Base-by-base conservation (phyloP, 2,888 invertebrate species). In the Oxytorus armatus region DNA sequence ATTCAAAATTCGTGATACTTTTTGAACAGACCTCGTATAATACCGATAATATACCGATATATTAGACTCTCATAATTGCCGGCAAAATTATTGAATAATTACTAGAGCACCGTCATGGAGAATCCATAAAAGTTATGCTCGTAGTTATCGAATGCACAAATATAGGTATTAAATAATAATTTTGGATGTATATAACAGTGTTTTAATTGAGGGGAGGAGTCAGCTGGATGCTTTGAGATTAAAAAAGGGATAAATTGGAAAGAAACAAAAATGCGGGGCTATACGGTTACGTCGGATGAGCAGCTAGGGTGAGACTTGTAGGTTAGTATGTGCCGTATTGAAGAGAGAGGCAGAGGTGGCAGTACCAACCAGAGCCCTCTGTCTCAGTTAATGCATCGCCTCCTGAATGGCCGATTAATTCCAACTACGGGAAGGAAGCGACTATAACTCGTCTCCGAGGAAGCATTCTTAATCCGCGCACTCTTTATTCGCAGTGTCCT, bases 381-480 rank as follows among this genome's bases (percentile, higher is more conserved):
- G 87, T 88, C 88, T 88, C 88, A 87, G 90, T 90, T 90, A 90
- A 90, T 90, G 89, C 89, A 90, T 90, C 88, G 90, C 88, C 89
- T 86, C 86, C 86, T 88, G 88, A 90, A 90, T 90, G 88, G 89
- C 90, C 90, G 90, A 90, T 90, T 90, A 90, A 90, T 90, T 90
- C 90, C 88, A 90, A 89, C 89, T 89, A 90, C 89, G 89, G 90
- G 86, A 89, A 90, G 90, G 89, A 90, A 90, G 88, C 89, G 90
- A 90, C 90, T 90, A 90, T 90, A 90, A 90, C 90, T 90, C 90
- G 90, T 90, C 90, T 89, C 90, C 88, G 89, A 90, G 89, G 90
- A 90, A 90, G 90, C 89, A 90, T 90, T 90, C 90, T 90, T 90
- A 90, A 90, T 90, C 90, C 90, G 87, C 86, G 88, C 87, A 89